Evolutionary conservation across 2,888 invertebrate species (phyloP).

Genomic region (Mesorhabditis sp.): DNA sequence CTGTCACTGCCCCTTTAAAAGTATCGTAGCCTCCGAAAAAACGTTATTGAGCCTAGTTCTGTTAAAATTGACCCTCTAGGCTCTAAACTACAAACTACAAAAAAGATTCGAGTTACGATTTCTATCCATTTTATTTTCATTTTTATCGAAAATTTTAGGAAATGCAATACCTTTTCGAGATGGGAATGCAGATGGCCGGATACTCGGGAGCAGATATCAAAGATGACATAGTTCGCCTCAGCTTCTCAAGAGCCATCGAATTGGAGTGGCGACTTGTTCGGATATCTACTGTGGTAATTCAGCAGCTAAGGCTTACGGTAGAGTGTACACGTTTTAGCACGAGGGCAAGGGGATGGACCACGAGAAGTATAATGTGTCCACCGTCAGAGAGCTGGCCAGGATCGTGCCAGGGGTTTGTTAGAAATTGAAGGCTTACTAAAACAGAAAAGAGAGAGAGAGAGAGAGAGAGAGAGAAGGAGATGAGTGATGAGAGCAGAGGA

Average conservation of each 20-base stretch:
- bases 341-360: slow-evolving; percentile 4
- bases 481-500: too few species aligned
- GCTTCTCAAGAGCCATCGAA: background rate
- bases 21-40: too few species aligned
- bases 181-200: background rate
- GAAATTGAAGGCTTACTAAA: background rate
- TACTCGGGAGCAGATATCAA: background rate
- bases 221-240: background rate
- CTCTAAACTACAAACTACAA: too few species aligned
- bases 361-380: background rate
- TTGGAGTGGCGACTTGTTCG: background rate
- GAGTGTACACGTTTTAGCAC: background rate
- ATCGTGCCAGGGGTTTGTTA: background rate
- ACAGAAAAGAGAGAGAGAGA: too few species aligned
- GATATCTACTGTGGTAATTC: slow-evolving; percentile 4
- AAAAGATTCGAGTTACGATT: background rate
- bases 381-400: background rate
- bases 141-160: background rate
- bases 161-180: background rate
- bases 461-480: too few species aligned
- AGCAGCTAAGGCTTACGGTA: background rate
- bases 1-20: too few species aligned
- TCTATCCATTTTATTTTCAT: background rate
- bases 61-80: too few species aligned
- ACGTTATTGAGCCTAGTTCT: too few species aligned